phyloP scores from a whole-genome alignment of 2,888 invertebrate species.

The Pasiphila rectangulata region DNA sequence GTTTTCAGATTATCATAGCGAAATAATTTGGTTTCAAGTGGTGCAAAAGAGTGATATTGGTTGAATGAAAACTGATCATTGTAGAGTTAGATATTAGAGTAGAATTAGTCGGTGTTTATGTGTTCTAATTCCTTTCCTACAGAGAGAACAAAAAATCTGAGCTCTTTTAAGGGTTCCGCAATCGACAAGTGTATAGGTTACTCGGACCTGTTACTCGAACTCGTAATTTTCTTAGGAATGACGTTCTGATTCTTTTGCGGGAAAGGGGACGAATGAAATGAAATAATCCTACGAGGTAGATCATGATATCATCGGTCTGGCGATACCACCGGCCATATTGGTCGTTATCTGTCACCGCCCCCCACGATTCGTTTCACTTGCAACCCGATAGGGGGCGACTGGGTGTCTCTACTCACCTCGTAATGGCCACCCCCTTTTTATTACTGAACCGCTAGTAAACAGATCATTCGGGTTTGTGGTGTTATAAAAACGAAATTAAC shows the following conservation, averaged over 20 bases:
- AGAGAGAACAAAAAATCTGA: too few relatives aligned
- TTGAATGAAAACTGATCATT: too few relatives aligned
- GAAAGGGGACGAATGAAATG: slow-evolving; percentile 23
- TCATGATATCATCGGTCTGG: slow-evolving; percentile 57
- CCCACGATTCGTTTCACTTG: slow-evolving; percentile 76
- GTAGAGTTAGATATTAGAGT: too few relatives aligned
- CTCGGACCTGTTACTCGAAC: neutral
- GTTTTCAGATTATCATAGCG: too few relatives aligned
- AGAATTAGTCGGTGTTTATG: too few relatives aligned
- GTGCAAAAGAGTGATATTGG: too few relatives aligned
- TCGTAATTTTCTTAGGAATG: neutral
- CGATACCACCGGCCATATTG: slow-evolving; percentile 70
- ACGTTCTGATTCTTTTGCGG: neutral
- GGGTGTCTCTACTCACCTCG: slow-evolving; percentile 66
- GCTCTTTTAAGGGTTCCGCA: neutral
- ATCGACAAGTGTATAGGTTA: neutral
- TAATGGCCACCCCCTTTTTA: slow-evolving; percentile 79
- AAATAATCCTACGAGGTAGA: slow-evolving; percentile 33
- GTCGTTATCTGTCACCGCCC: slow-evolving; percentile 77
- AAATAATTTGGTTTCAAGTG: too few relatives aligned
- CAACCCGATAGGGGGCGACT: slow-evolving; percentile 79
- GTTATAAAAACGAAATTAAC: slow-evolving; percentile 81
- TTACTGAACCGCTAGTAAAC: slow-evolving; percentile 81
- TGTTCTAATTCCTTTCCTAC: too few relatives aligned
- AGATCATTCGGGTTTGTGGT: slow-evolving; percentile 81